These are phyloP conservation scores for Pararge aegeria DNA, from an alignment of 1,140 invertebrate genomes.

Conservation along the genomic window DNA sequence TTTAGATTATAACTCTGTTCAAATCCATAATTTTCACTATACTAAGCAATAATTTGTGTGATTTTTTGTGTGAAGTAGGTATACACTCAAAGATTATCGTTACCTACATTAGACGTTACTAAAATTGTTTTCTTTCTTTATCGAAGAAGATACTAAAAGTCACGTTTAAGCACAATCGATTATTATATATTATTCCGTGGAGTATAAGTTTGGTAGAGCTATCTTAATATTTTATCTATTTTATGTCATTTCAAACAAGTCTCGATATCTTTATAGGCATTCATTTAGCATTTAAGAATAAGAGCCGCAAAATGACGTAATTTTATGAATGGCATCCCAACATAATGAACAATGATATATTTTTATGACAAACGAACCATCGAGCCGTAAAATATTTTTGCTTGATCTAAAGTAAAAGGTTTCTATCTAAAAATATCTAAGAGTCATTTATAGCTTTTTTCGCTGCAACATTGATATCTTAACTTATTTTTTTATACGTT, in stretches of 20 bases:
- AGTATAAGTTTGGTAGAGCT: background rate
- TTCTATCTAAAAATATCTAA: background rate
- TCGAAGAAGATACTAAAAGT: background rate
- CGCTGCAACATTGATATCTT: no score
- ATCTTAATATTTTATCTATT: slow-evolving; percentile 12
- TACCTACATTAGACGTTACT: no score
- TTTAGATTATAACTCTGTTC: no score
- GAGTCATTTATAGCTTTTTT: no score
- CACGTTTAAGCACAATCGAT: background rate
- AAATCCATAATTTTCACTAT: no score
- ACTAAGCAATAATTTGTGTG: no score
- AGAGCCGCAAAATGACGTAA: slow-evolving; percentile 3
- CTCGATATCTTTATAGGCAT: background rate
- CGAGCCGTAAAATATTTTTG: slow-evolving; percentile 4
- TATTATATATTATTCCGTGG: background rate
- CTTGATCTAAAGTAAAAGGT: no score
- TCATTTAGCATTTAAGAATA: slow-evolving; percentile 11
- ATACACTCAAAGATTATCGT: no score
- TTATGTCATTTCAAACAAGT: slow-evolving; percentile 14
- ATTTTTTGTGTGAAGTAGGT: no score
- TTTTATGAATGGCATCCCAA: background rate
- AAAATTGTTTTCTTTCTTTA: background rate
- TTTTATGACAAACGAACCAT: slow-evolving; percentile 12
- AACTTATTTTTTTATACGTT: no score
- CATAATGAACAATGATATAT: slow-evolving; percentile 5